A percentile compares a stretch with the other conserved stretches of the same genome.
Conservation (phyloP, 2,888 invertebrate species). For the Tinea pellionella region DNA sequence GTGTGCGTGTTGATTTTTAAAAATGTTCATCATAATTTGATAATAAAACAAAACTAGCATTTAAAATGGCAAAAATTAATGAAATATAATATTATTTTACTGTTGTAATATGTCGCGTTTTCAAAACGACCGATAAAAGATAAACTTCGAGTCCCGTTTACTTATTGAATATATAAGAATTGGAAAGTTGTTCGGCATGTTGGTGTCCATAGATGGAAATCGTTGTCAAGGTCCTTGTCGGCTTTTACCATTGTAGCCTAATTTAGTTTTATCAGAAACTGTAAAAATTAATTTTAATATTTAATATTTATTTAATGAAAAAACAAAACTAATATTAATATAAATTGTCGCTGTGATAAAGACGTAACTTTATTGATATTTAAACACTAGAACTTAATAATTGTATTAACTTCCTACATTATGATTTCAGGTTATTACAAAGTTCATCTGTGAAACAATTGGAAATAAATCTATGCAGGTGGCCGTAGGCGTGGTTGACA, state of each 20-base stretch:
- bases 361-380: too few relatives aligned
- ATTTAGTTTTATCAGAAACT: background rate
- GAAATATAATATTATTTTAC: too few relatives aligned
- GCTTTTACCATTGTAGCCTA: background rate
- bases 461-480: conserved; percentile 24
- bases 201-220: background rate
- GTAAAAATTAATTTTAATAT: too few relatives aligned
- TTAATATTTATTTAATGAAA: too few relatives aligned
- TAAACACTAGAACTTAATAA: too few relatives aligned
- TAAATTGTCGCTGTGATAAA: too few relatives aligned
- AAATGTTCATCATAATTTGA: too few relatives aligned
- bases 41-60: too few relatives aligned
- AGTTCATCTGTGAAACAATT: background rate
- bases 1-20: too few relatives aligned
- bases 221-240: conserved; percentile 6
- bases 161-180: background rate
- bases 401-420: background rate
- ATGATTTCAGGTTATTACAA: background rate
- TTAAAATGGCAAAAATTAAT: too few relatives aligned
- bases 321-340: too few relatives aligned
- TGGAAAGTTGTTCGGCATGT: background rate
- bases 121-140: background rate
- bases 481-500: conserved; percentile 27
- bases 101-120: too few relatives aligned
- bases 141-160: background rate